phyloP scores from a whole-genome alignment of 2,113 vertebrate species.

The Plotosus lineatus region DNA sequence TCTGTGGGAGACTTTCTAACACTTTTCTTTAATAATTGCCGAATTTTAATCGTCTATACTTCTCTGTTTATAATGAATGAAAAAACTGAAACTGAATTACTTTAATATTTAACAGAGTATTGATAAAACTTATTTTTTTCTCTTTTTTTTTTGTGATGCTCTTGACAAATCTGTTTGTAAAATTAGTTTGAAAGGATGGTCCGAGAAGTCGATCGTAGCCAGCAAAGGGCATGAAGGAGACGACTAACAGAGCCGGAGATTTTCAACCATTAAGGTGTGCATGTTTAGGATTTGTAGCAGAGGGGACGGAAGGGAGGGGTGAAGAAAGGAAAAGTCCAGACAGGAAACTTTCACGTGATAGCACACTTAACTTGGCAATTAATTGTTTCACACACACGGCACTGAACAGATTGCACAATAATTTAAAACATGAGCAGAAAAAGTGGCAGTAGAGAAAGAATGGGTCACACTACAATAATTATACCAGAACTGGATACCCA shows the following conservation, averaged over 20 bases:
- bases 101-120: neutral
- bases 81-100: neutral
- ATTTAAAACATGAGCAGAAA: constrained; percentile 50
- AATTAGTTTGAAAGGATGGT: constrained; percentile 17
- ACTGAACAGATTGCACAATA: constrained; percentile 51
- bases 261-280: constrained; percentile 42
- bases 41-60: neutral
- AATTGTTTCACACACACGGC: constrained; percentile 48
- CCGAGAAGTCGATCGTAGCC: constrained; percentile 1
- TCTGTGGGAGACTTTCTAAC: neutral
- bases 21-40: neutral
- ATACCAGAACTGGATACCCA: constrained; percentile 31
- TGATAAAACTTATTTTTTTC: neutral
- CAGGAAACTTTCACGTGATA: constrained; percentile 47
- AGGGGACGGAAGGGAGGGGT: constrained; percentile 1
- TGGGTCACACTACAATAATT: constrained; percentile 44
- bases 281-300: constrained; percentile 35
- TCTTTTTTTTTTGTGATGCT: neutral
- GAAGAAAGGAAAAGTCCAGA: constrained; percentile 27
- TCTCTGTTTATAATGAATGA: neutral
- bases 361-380: constrained; percentile 55
- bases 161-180: neutral
- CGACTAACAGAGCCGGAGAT: constrained; percentile 41
- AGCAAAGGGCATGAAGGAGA: constrained; percentile 29
- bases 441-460: constrained; percentile 33